Percentiles rank a stretch among this genome's conserved stretches.
Conservation (phyloP, 2,888 invertebrate genomes). For the Philaethria dido region DNA sequence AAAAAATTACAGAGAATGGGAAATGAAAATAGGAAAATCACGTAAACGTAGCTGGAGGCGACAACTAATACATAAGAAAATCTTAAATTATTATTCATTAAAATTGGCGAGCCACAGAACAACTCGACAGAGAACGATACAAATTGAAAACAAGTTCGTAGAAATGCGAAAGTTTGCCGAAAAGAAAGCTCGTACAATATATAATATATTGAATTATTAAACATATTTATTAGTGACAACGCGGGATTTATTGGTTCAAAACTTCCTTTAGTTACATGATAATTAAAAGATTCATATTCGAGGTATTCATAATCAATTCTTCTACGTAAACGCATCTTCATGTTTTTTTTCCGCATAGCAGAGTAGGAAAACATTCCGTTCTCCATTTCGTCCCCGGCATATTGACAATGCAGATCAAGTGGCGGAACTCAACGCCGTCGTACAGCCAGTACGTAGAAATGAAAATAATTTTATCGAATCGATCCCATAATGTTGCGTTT, state of each 20-base stretch:
- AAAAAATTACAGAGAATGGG: no score
- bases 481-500: no score
- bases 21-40: no score
- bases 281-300: constrained; percentile 33
- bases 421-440: no score
- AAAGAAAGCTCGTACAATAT: constrained; percentile 58
- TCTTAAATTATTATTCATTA: background rate
- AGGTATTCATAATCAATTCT: constrained; percentile 11
- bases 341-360: no score
- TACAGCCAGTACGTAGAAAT: no score
- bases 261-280: constrained; percentile 31
- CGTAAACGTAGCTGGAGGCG: no score
- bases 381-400: no score
- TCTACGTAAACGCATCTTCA: background rate
- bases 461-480: no score
- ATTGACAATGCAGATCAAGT: no score
- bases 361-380: no score
- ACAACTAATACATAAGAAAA: no score
- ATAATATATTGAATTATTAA: constrained; percentile 63
- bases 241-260: constrained; percentile 57
- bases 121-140: constrained; percentile 49
- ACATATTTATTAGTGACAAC: constrained; percentile 66
- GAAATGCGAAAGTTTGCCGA: constrained; percentile 63
- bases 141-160: constrained; percentile 74
- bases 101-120: constrained; percentile 8